A percentile compares a stretch with the other conserved stretches of the same genome.
These are phyloP conservation scores for Lycaon pictus DNA, from an alignment of 2,113 vertebrate genomes.

Conservation along the genomic window DNA sequence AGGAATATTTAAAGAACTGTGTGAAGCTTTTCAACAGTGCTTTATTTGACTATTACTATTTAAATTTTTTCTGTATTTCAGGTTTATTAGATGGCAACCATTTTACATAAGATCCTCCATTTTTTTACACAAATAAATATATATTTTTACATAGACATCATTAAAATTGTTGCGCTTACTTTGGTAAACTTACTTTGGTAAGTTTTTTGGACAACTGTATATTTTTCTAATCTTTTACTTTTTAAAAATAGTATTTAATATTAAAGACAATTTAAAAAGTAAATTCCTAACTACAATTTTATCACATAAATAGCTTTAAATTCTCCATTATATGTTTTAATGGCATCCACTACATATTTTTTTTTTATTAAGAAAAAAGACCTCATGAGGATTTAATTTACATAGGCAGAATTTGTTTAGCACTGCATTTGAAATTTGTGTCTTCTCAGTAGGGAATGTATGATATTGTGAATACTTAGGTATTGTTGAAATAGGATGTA, in stretches of 20 bases:
- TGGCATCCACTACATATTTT: not conserved
- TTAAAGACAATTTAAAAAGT: constrained; percentile 58
- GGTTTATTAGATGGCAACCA: constrained; percentile 30
- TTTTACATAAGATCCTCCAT: not conserved
- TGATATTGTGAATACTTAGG: not conserved
- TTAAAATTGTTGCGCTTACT: constrained; percentile 47
- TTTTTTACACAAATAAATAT: not conserved
- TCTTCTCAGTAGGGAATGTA: not conserved
- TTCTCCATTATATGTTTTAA: constrained; percentile 33
- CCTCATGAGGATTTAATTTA: constrained; percentile 20
- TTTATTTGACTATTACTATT: constrained; percentile 50
- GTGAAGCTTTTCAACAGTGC: constrained; percentile 32
- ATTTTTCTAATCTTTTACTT: constrained; percentile 55
- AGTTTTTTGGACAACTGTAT: constrained; percentile 24
- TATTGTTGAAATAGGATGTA: constrained; percentile 35
- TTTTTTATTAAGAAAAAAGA: not conserved
- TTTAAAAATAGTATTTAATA: constrained; percentile 51
- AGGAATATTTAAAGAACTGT: constrained; percentile 66
- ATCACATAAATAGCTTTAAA: constrained; percentile 24
- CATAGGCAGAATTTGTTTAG: not conserved
- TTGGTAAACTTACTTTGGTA: not conserved
- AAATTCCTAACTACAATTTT: constrained; percentile 32
- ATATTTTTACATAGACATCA: not conserved
- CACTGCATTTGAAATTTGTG: constrained; percentile 32
- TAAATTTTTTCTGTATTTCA: constrained; percentile 55